Evolutionary conservation across 23 tunicate species (phyloP).

Genomic region (Trididemnum nubilum): DNA sequence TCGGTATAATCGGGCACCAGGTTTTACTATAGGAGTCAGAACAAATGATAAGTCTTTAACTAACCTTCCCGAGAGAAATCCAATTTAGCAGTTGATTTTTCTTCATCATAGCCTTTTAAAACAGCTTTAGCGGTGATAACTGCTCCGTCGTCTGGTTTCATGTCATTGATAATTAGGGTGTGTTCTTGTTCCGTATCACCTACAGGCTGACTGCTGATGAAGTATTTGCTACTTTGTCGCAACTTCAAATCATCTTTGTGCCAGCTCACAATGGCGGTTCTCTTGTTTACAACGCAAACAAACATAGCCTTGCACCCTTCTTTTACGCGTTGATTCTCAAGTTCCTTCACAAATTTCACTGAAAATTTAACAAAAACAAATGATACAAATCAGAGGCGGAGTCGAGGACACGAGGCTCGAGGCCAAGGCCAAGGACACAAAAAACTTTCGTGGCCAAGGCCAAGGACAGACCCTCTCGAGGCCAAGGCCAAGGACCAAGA

Average conservation of each 20-base stretch:
- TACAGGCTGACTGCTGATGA: slow-evolving; percentile 40
- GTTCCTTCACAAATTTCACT: slow-evolving; percentile 63
- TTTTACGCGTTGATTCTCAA: slow-evolving; percentile 63
- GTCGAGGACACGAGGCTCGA: no score
- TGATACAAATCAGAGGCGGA: no score
- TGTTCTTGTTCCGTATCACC: slow-evolving; percentile 36
- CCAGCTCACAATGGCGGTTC: slow-evolving; percentile 69
- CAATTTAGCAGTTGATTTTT: slow-evolving; percentile 59
- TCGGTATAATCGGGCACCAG: no score
- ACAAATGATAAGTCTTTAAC: not conserved
- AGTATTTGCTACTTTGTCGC: slow-evolving; percentile 58
- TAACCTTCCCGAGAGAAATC: slow-evolving; percentile 82
- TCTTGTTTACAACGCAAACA: slow-evolving; percentile 50
- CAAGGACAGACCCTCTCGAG: no score
- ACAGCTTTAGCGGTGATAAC: slow-evolving; percentile 69
- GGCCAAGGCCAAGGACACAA: not conserved
- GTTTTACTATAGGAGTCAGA: not conserved
- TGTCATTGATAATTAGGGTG: slow-evolving; percentile 43
- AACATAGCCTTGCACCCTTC: slow-evolving; percentile 55
- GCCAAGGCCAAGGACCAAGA: no score
- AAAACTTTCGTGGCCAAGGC: no score
- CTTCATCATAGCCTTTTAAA: slow-evolving; percentile 33
- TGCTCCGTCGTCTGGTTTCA: slow-evolving; percentile 69
- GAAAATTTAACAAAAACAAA: no score
- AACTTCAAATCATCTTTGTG: slow-evolving; percentile 74